These are phyloP conservation scores for Acipenser oxyrinchus DNA, from an alignment of 2,797 vertebrate genomes.

Conservation along the genomic window DNA sequence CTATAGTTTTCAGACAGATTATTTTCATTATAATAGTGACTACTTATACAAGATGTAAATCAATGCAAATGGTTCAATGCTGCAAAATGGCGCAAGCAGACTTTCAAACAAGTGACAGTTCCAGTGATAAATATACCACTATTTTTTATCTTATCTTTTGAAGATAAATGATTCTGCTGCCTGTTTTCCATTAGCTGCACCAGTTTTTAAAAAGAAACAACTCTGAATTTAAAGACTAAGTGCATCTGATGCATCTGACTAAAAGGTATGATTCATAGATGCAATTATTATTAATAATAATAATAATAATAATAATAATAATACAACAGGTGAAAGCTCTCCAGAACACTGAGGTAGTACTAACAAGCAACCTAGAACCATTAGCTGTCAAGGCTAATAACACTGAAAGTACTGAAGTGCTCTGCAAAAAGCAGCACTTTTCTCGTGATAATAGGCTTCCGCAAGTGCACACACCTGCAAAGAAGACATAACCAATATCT, in stretches of 20 bases:
- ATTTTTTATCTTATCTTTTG: too few species aligned
- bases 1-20: too few species aligned
- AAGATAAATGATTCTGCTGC: too few species aligned
- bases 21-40: too few species aligned
- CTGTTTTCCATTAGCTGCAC: too few species aligned
- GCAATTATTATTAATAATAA: too few species aligned
- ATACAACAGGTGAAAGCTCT: conserved; percentile 40
- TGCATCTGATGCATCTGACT: conserved; percentile 66
- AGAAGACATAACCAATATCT: conserved; percentile 58
- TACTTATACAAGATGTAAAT: too few species aligned
- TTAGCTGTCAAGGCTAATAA: conserved; percentile 69
- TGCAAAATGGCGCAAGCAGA: too few species aligned
- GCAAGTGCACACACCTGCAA: conserved; percentile 61
- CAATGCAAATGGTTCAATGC: too few species aligned
- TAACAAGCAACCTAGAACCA: conserved; percentile 65
- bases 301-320: too few species aligned
- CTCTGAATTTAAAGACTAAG: conserved; percentile 46
- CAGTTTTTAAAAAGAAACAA: conserved; percentile 28
- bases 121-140: too few species aligned
- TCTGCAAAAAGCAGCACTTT: conserved; percentile 49
- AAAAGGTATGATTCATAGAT: conserved; percentile 59
- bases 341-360: conserved; percentile 46
- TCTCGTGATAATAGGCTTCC: conserved; percentile 46
- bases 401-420: conserved; percentile 61
- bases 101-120: too few species aligned